Evolutionary conservation across 2,888 invertebrate genomes (phyloP).

Genomic region (Melipona bicolor): DNA sequence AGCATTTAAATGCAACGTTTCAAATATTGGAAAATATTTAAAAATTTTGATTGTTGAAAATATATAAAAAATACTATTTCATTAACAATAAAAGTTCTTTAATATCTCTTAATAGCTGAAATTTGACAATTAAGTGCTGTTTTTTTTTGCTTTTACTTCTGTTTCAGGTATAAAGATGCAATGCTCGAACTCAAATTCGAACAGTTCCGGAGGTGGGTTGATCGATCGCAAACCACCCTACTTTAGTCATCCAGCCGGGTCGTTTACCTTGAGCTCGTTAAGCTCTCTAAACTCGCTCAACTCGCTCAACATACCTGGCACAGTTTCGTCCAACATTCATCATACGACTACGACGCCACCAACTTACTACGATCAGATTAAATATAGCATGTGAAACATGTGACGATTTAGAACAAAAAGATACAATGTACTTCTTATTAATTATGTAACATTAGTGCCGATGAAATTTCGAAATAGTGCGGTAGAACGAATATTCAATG

Average conservation of each 20-base stretch:
- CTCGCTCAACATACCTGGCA: conserved; percentile 76
- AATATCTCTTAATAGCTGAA: too few relatives aligned
- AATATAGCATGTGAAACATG: conserved; percentile 77
- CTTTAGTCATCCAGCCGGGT: conserved; percentile 73
- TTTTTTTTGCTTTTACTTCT: background rate
- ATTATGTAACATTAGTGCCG: conserved; percentile 28
- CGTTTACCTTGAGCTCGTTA: conserved; percentile 77
- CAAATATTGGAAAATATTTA: background rate
- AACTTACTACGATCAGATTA: conserved; percentile 81
- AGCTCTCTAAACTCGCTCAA: conserved; percentile 77
- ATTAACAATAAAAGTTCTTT: too few relatives aligned
- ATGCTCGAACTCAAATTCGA: conserved; percentile 78
- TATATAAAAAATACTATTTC: too few relatives aligned
- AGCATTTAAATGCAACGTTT: background rate
- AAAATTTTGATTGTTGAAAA: background rate
- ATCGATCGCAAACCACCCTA: conserved; percentile 80
- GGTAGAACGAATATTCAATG: background rate
- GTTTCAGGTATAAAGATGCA: conserved; percentile 80
- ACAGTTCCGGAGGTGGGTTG: conserved; percentile 78
- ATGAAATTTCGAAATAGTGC: conserved; percentile 18
- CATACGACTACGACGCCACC: conserved; percentile 75
- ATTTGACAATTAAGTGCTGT: background rate
- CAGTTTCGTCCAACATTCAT: conserved; percentile 75
- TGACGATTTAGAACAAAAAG: background rate
- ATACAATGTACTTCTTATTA: conserved; percentile 10